Percentiles rank a stretch among this genome's conserved stretches.
Evolutionary conservation across 2,888 invertebrate species (phyloP).

Genomic region (Platypus cylindrus): DNA sequence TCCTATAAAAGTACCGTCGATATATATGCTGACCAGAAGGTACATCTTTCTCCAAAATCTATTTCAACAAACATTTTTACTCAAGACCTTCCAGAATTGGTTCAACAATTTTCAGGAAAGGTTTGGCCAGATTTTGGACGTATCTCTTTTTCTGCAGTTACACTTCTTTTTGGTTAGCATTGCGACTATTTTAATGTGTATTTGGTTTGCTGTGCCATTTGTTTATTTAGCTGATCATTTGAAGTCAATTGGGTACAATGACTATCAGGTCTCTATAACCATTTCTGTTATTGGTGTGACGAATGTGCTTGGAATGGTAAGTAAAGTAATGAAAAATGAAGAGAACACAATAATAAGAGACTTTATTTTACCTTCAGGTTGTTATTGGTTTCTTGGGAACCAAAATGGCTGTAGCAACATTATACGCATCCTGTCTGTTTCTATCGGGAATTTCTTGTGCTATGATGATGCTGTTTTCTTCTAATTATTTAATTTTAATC

Average conservation of each 20-base stretch:
- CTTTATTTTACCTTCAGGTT: constrained; percentile 39
- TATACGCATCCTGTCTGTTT: constrained; percentile 68
- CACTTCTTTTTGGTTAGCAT: constrained; percentile 72
- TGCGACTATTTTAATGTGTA: constrained; percentile 78
- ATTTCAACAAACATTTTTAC: constrained; percentile 3
- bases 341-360: not conserved
- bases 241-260: constrained; percentile 50
- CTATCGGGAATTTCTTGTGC: constrained; percentile 51
- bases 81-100: constrained; percentile 68
- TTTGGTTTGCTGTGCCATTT: constrained; percentile 91
- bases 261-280: constrained; percentile 62
- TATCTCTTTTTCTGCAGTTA: constrained; percentile 30
- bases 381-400: constrained; percentile 84
- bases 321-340: not conserved
- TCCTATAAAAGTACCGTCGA: too few species aligned
- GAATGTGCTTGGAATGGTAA: constrained; percentile 83
- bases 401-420: constrained; percentile 64
- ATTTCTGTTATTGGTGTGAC: constrained; percentile 78
- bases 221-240: constrained; percentile 84
- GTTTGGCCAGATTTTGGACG: constrained; percentile 45
- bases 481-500: constrained; percentile 31
- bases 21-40: too few species aligned
- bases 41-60: not conserved
- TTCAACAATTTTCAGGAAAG: constrained; percentile 51
- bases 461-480: constrained; percentile 39